Conservation (phyloP, 2,888 invertebrate species). For the Nomada fabriciana region DNA sequence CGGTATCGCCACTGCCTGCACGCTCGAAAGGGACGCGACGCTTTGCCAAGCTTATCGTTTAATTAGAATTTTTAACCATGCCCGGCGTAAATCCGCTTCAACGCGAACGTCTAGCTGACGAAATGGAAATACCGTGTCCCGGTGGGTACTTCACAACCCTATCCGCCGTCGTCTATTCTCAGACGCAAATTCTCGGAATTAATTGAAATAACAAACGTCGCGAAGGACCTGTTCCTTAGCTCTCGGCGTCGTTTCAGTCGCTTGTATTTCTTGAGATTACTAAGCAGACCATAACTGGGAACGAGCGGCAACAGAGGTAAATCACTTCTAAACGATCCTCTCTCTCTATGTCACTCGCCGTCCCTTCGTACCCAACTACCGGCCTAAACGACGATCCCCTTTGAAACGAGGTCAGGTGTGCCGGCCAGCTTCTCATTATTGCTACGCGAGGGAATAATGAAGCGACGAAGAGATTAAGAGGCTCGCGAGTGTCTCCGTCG, state of each 20-base stretch:
- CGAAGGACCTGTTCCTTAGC: conserved; percentile 15
- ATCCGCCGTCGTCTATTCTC: background rate
- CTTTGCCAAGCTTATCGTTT: conserved; percentile 33
- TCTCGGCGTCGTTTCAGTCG: conserved; percentile 28
- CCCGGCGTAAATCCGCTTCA: background rate
- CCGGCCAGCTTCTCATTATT: conserved; percentile 62
- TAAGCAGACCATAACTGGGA: conserved; percentile 55
- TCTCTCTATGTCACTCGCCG: conserved; percentile 35
- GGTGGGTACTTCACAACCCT: background rate
- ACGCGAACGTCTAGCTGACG: background rate
- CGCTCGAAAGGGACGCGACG: background rate
- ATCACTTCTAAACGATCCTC: conserved; percentile 59
- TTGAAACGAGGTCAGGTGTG: conserved; percentile 65
- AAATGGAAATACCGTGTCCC: background rate
- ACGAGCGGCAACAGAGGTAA: conserved; percentile 42
- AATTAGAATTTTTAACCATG: conserved; percentile 44
- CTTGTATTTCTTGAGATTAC: conserved; percentile 50
- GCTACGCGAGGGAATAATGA: conserved; percentile 69
- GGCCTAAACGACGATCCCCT: conserved; percentile 58
- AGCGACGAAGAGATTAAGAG: conserved; percentile 65
- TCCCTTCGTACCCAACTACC: conserved; percentile 2
- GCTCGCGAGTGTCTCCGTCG: conserved; percentile 48
- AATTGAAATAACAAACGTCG: conserved; percentile 47
- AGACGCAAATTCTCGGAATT: conserved; percentile 48
- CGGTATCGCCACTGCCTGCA: background rate